phyloP scores from a whole-genome alignment of 92 coral and sea anemone species.

The Epizoanthus scotinus region DNA sequence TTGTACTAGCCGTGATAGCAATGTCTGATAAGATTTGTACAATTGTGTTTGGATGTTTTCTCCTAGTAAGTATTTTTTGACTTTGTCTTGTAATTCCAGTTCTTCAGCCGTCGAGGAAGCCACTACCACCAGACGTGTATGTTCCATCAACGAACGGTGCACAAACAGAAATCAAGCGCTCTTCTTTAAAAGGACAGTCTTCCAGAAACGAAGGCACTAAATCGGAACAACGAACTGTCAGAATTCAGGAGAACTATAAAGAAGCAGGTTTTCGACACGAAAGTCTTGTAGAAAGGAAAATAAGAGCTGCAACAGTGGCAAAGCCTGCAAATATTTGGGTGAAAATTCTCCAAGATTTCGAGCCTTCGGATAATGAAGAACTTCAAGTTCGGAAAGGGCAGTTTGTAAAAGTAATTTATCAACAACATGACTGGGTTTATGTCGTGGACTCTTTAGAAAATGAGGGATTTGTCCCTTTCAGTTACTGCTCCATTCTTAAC shows the following conservation, averaged over 20 bases:
- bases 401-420: conserved; percentile 67
- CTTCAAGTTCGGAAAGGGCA: conserved; percentile 70
- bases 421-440: conserved; percentile 82
- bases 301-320: conserved; percentile 59
- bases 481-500: conserved; percentile 67
- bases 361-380: conserved; percentile 71
- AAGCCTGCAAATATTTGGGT: conserved; percentile 84
- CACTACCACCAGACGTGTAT: conserved; percentile 69
- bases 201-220: conserved; percentile 45
- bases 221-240: conserved; percentile 70
- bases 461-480: conserved; percentile 76
- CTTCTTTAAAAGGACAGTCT: conserved; percentile 77
- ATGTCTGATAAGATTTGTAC: conserved; percentile 8
- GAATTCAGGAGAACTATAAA: conserved; percentile 51
- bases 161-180: conserved; percentile 51
- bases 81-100: conserved; percentile 34
- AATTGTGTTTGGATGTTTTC: background rate
- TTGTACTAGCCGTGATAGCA: conserved; percentile 9
- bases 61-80: background rate
- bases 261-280: conserved; percentile 63
- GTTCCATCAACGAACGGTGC: conserved; percentile 41
- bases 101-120: conserved; percentile 63
- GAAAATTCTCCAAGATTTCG: conserved; percentile 61
- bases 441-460: conserved; percentile 74
- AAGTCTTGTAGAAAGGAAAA: conserved; percentile 64